A percentile compares a stretch with the other conserved stretches of the same genome.
phyloP scores from a whole-genome alignment of 2,113 vertebrate genomes.

The Platysteira castanea region DNA sequence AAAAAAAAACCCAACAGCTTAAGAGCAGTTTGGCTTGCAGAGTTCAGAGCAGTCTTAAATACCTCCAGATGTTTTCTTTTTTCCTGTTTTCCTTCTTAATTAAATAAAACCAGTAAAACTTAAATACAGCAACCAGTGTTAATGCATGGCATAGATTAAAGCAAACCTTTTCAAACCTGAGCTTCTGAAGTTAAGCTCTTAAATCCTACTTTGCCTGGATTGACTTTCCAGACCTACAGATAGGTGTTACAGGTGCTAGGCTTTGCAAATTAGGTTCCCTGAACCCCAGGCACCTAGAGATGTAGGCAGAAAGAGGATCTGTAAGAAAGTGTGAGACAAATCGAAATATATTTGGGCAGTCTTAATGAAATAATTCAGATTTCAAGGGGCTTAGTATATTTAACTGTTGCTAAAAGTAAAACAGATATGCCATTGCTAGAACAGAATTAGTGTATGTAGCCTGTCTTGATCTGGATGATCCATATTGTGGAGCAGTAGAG shows the following conservation, averaged over 20 bases:
- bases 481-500: background rate
- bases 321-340: background rate
- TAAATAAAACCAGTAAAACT: constrained; percentile 66
- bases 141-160: constrained; percentile 56
- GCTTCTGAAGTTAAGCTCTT: constrained; percentile 49
- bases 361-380: background rate
- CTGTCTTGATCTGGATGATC: background rate
- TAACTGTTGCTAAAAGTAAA: background rate
- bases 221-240: constrained; percentile 17
- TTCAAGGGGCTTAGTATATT: background rate
- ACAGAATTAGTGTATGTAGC: background rate
- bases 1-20: background rate
- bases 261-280: background rate
- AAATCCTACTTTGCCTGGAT: constrained; percentile 18
- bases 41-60: constrained; percentile 56
- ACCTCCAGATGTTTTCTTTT: constrained; percentile 64
- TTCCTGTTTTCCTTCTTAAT: constrained; percentile 60
- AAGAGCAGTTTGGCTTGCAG: constrained; percentile 20
- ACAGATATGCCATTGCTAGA: background rate
- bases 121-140: constrained; percentile 49
- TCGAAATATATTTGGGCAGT: background rate
- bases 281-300: background rate
- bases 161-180: constrained; percentile 41
- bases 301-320: background rate
- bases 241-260: constrained; percentile 38